A percentile compares a stretch with the other conserved stretches of the same genome.
These are phyloP conservation scores for Tolmerus cingulatus DNA, from an alignment of 2,888 invertebrate species.

Conservation along the genomic window DNA sequence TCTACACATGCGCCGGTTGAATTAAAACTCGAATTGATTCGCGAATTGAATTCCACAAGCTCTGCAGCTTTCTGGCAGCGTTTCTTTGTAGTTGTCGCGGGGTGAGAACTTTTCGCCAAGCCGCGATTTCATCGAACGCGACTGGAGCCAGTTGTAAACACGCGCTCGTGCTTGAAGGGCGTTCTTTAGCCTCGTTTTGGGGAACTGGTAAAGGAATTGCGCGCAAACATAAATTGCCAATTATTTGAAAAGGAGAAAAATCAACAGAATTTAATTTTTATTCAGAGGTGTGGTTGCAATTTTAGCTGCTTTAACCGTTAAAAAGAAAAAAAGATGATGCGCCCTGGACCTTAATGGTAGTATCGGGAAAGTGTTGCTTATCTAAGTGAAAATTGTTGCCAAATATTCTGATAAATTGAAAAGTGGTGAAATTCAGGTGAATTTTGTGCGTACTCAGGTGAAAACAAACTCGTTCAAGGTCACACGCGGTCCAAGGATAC, in stretches of 20 bases:
- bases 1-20: neutral
- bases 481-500: neutral
- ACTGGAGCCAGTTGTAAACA: conserved; percentile 18
- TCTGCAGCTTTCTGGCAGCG: neutral
- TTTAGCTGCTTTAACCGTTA: neutral
- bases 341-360: neutral
- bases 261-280: neutral
- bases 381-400: neutral
- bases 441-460: neutral
- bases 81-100: neutral
- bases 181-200: neutral
- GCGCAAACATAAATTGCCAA: conserved; percentile 6
- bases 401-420: neutral
- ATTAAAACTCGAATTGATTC: neutral
- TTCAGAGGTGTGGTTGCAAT: neutral
- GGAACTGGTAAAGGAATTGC: neutral
- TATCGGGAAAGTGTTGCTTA: neutral
- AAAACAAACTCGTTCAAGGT: neutral
- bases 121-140: neutral
- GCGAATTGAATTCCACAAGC: neutral
- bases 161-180: conserved; percentile 5
- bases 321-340: neutral
- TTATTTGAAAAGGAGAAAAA: neutral
- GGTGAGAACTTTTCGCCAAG: neutral
- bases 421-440: neutral